Conservation (phyloP, 2,113 vertebrate genomes). For the Labeo rohita region DNA sequence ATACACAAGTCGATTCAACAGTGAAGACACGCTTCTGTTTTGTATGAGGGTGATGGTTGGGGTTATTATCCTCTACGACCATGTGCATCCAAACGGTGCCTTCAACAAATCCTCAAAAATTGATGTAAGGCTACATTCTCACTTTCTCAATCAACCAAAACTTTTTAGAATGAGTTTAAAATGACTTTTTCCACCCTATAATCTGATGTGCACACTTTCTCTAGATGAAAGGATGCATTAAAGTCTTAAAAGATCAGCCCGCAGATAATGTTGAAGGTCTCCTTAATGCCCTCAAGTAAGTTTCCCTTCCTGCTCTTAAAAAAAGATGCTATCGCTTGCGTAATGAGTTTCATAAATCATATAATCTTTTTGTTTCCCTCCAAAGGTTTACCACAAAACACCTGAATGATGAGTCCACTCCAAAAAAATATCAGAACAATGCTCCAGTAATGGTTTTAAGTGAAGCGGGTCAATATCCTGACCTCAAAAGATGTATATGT, state of each 20-base stretch:
- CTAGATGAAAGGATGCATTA: slow-evolving; percentile 99
- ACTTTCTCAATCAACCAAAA: background rate
- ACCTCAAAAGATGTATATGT: slow-evolving; percentile 99
- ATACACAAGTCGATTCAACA: slow-evolving; percentile 93
- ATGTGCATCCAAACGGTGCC: slow-evolving; percentile 96
- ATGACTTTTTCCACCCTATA: background rate
- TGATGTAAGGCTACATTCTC: slow-evolving; percentile 81
- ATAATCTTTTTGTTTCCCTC: background rate
- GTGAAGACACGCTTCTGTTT: slow-evolving; percentile 94
- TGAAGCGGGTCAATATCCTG: slow-evolving; percentile 88
- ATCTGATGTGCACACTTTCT: slow-evolving; percentile 29
- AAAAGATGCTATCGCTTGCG: background rate
- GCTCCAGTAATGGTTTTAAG: slow-evolving; percentile 87
- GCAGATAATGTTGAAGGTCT: slow-evolving; percentile 96
- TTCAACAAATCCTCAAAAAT: slow-evolving; percentile 99
- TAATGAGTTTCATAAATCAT: background rate
- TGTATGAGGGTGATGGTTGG: slow-evolving; percentile 99
- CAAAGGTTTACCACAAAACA: slow-evolving; percentile 98
- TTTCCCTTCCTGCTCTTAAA: slow-evolving; percentile 24
- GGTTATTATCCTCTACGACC: slow-evolving; percentile 97
- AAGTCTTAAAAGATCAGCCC: slow-evolving; percentile 98
- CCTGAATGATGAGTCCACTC: slow-evolving; percentile 97
- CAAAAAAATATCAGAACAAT: slow-evolving; percentile 97
- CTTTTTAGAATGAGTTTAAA: background rate
- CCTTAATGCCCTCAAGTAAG: slow-evolving; percentile 97